Evolutionary conservation across 2,113 vertebrate species (phyloP).

Genomic region (Lycocorax pyrrhopterus): DNA sequence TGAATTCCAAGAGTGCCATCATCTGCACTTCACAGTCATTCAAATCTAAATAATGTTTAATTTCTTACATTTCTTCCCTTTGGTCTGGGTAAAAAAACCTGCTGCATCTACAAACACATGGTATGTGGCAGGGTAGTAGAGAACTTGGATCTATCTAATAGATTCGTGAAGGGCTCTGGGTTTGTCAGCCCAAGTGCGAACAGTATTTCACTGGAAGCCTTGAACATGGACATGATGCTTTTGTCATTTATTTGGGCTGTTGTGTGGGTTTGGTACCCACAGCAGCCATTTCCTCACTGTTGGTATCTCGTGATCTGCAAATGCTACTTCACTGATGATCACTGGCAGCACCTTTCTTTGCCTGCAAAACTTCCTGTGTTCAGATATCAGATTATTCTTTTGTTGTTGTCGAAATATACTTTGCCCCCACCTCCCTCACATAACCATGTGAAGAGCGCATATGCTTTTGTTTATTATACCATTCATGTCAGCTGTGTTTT

Average conservation of each 20-base stretch:
- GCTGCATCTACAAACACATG: neutral
- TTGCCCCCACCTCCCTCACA: neutral
- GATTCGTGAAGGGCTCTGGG: neutral
- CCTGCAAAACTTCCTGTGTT: neutral
- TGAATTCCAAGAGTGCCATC: neutral
- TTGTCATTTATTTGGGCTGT: neutral
- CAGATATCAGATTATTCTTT: neutral
- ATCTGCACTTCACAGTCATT: neutral
- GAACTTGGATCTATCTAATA: neutral
- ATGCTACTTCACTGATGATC: neutral
- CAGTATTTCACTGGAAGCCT: neutral
- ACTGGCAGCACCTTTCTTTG: neutral
- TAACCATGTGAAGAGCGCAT: neutral
- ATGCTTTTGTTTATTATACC: conserved; percentile 26
- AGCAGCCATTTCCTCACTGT: neutral
- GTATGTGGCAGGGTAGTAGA: neutral
- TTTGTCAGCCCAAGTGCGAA: neutral
- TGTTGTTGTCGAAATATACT: neutral
- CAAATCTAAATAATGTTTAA: neutral
- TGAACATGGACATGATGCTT: neutral
- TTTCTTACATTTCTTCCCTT: neutral
- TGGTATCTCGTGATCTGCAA: neutral
- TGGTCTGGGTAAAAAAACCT: neutral
- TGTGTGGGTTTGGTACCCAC: neutral
- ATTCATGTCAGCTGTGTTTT: conserved; percentile 8